Evolutionary conservation across 1,140 invertebrate species (phyloP).

Genomic region (Littorina saxatilis): DNA sequence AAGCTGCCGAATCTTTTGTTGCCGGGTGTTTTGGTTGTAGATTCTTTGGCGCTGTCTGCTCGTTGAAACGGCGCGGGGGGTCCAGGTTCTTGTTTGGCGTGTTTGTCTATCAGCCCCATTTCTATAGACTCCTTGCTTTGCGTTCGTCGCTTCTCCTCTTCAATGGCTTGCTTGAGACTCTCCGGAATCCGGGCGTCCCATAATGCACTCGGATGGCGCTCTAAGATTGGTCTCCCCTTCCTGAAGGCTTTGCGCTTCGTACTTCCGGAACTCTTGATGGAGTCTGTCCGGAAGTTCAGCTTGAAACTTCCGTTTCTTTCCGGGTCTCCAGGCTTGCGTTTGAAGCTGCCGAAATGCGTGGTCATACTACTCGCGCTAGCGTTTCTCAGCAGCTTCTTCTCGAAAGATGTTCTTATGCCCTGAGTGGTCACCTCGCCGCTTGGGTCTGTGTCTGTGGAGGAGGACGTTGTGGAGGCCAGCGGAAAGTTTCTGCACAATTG

Average conservation of each 20-base stretch:
- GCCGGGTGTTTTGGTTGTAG: background rate
- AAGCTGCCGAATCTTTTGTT: conserved; percentile 23
- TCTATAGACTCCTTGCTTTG: background rate
- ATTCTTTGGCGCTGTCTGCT: background rate
- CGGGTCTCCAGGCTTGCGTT: background rate
- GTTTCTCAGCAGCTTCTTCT: conserved; percentile 11
- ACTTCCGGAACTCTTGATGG: background rate
- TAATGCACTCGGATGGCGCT: conserved; percentile 34
- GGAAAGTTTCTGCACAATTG: no score
- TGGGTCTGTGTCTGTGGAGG: background rate
- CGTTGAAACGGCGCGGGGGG: background rate
- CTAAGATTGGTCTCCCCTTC: background rate
- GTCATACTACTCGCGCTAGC: conserved; percentile 15
- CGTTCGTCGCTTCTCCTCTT: background rate
- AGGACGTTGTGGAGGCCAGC: no score
- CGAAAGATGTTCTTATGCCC: background rate
- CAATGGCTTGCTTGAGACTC: conserved; percentile 27
- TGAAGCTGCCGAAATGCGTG: conserved; percentile 18
- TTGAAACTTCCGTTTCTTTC: conserved; percentile 24
- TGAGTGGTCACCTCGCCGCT: background rate
- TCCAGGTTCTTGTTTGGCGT: background rate
- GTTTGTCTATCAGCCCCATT: background rate
- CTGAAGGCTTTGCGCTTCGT: conserved; percentile 12
- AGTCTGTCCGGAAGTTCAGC: background rate
- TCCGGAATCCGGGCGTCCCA: conserved; percentile 29